Evolutionary conservation across 53 echinoderm and acorn worm genomes (phyloP), one percentile per base, ranked within the genome.

Genomic region (Holothuria scabra): DNA sequence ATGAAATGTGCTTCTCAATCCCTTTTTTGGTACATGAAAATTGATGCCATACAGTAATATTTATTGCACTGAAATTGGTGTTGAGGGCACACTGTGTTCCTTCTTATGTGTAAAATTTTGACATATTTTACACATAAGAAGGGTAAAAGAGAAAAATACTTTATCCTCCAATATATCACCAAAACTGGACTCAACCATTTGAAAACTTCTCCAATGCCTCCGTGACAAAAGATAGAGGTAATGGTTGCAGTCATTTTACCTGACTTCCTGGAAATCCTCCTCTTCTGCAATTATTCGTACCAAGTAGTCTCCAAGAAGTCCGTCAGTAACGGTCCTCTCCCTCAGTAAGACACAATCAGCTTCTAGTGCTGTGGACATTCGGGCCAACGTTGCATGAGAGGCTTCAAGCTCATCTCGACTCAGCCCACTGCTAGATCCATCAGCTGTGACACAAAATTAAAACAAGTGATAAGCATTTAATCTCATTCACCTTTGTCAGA

Each of bases 251-350:
- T 28, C 12, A 24, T 29, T 92, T 67, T 79, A 99, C 99, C 99
- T 87, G 49, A 99, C 93, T 91, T 99, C 99, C 38, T 90, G 89
- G 82, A 99, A 99, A 72, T 99, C 99, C 19, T 93, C 85, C 29
- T 95, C 93, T 33, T 99, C 99, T 25, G 99, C 94, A 5, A 86
- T 88, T 49, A 67, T 92, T 55, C 99, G 84, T 19, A 99, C 91
- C 49, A 99, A 89, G 69, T 91, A 95, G 23, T 99, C 99, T 0
- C 89, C 90, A 7, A 90, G 85, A 2, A 85, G 76, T 4, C 95
- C 94, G 8, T 82, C 82, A 80, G 92, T 84, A 9, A 86, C 59
- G 0, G 84, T 29, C 8, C 94, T 86, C 68, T 94, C 93, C 67
- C 99, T 28, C 24, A 99, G 85, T 85, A 94, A 83, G 28, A 97